A percentile compares a stretch with the other conserved stretches of the same genome.
These are phyloP conservation scores for Perizoma affinitatum DNA, from an alignment of 2,888 invertebrate genomes.

Conservation along the genomic window DNA sequence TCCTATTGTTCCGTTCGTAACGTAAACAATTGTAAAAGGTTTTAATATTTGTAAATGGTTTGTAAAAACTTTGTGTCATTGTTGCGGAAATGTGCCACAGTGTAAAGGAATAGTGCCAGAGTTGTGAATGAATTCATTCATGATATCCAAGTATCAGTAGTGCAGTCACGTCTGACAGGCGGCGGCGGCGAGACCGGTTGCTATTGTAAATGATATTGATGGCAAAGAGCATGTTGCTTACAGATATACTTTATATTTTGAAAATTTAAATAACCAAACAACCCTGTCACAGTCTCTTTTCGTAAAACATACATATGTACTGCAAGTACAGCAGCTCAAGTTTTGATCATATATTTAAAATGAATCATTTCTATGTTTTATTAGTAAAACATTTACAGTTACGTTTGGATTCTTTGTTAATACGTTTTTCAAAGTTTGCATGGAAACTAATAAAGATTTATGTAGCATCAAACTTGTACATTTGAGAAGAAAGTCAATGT, in stretches of 20 bases:
- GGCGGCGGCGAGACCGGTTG: conserved; percentile 49
- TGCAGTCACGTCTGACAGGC: conserved; percentile 61
- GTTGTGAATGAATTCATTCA: conserved; percentile 63
- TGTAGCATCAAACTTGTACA: no score
- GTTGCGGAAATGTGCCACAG: conserved; percentile 38
- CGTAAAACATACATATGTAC: no score
- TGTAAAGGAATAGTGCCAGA: conserved; percentile 31
- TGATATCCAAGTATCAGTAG: conserved; percentile 54
- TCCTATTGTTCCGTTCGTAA: conserved; percentile 75
- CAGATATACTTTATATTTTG: conserved; percentile 4
- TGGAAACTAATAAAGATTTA: no score
- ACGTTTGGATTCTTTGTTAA: no score
- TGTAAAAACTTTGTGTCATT: conserved; percentile 55
- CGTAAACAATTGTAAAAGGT: conserved; percentile 65
- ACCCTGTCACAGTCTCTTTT: no score
- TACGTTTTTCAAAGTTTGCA: no score
- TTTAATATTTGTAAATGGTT: conserved; percentile 55
- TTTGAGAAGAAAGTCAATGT: no score
- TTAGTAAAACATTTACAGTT: no score
- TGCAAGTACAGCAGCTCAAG: no score
- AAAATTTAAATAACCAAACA: neutral
- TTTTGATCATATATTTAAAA: no score
- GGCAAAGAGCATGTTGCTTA: conserved; percentile 38
- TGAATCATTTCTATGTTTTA: no score
- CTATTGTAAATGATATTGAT: conserved; percentile 53